A percentile compares a stretch with the other conserved stretches of the same genome.
Conservation (phyloP, 1,140 invertebrate genomes). For the Zaprionus kolodkinae region DNA sequence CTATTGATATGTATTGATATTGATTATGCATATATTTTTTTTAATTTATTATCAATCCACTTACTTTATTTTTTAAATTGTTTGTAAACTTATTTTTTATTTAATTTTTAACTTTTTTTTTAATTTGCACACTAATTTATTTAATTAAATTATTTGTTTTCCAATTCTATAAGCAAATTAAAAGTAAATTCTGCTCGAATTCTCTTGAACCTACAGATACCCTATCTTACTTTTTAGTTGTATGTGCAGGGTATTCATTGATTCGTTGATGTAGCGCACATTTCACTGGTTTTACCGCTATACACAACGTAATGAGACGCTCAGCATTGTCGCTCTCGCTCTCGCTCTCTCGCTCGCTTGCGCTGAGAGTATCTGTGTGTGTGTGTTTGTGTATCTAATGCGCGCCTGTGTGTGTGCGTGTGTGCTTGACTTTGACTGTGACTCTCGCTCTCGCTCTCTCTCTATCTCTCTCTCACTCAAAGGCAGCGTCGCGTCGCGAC, state of each 20-base stretch:
- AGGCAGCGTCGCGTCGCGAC: slow-evolving; percentile 2
- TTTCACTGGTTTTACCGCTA: slow-evolving; percentile 17
- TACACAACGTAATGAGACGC: background rate
- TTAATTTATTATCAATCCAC: no score
- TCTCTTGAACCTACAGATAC: no score
- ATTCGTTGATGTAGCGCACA: slow-evolving; percentile 6
- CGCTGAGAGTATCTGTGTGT: background rate
- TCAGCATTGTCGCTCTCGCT: background rate
- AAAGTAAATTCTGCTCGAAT: no score
- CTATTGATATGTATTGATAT: no score
- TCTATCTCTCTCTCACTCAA: slow-evolving; percentile 12
- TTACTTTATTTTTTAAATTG: no score
- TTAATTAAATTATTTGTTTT: no score
- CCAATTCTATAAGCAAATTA: no score
- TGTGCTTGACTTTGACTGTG: slow-evolving; percentile 27
- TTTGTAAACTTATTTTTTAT: no score
- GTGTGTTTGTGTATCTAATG: slow-evolving; percentile 1
- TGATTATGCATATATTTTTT: no score
- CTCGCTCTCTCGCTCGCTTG: background rate
- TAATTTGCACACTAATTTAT: no score
- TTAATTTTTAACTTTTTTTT: no score
- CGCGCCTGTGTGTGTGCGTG: background rate
- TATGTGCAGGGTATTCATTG: slow-evolving; percentile 1
- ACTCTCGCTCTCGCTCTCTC: slow-evolving; percentile 10
- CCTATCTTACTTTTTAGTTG: background rate